Percentiles rank a stretch among this genome's conserved stretches.
These are phyloP conservation scores for Threskiornis aethiopicus DNA, from an alignment of 2,797 vertebrate species.

Conservation along the genomic window DNA sequence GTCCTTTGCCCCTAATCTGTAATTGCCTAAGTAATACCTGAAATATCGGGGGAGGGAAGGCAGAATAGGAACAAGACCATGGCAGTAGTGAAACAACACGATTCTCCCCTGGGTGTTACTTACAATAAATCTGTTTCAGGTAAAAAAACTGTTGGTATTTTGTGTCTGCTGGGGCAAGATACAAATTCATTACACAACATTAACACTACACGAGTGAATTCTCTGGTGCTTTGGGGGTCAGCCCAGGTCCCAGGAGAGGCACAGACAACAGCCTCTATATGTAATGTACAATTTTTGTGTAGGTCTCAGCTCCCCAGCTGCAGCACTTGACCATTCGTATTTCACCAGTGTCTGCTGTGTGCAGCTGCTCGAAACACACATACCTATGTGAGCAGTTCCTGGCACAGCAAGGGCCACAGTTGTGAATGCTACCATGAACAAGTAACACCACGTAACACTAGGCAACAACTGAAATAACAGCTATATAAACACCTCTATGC, in stretches of 20 bases:
- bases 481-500: not conserved
- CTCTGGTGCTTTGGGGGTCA: not conserved
- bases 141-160: not conserved
- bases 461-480: not conserved
- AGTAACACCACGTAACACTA: not conserved
- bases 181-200: not conserved
- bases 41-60: not conserved
- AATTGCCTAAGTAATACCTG: not conserved
- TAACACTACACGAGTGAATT: not conserved
- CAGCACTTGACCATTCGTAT: fast-evolving
- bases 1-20: not conserved
- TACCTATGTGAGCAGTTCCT: not conserved
- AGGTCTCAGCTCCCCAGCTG: not conserved
- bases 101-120: not conserved
- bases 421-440: not conserved
- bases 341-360: too few relatives aligned
- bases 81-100: not conserved
- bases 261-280: not conserved
- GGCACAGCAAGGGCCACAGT: not conserved
- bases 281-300: not conserved
- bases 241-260: not conserved
- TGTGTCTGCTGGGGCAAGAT: not conserved
- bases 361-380: not conserved
- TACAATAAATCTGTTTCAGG: not conserved
- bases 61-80: not conserved